Evolutionary conservation across 2,113 vertebrate species (phyloP), one percentile per base, ranked within the genome.

Genomic region (Mystacornis crossleyi): DNA sequence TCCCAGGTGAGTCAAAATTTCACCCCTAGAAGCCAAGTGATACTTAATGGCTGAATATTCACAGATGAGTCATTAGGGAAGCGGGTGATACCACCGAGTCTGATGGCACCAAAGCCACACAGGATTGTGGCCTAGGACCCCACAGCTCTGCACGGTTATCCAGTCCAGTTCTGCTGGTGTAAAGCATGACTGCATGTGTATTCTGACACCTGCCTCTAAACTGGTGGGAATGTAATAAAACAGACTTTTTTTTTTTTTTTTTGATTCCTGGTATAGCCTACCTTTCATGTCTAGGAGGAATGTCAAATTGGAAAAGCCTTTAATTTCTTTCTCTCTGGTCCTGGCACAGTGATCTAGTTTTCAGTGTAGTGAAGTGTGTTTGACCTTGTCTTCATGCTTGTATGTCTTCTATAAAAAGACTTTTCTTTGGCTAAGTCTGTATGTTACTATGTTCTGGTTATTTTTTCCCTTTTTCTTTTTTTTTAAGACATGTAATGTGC

Each of bases 71-170:
- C 24, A 28, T 38, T 9, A 6, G 57, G 34, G 57, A 50, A 50
- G 38, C 16, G 48, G 31, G 24, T 36, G 47, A 54, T 1, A 4
- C 14, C 54, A 43, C 33, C 1, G 10, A 45, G 7, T 0, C 1
- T 64, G 48, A 7, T 71, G 23, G 8, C n/a, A 71, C 38, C 18
- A 34, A 55, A 89, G 25, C 38, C 64, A 9, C 24, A 2, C 0
- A 1, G 7, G 15, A 4, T 36, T 70, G 33, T 48, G 38, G 31
- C 11, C 31, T 17, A 2, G 29, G 20, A 5, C 13, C 18, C 36
- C 26, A 29, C 18, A 79, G 40, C 40, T 89, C 40, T 58, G 18
- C 24, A 23, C 16, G n/a, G 47, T 10, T 45, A 33, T 34, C 33
- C 34, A 50, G 60, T 42, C 19, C 38, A 67, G 78, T 57, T 81